Evolutionary conservation across 2,888 invertebrate genomes (phyloP).

Genomic region (Aelia acuminata): DNA sequence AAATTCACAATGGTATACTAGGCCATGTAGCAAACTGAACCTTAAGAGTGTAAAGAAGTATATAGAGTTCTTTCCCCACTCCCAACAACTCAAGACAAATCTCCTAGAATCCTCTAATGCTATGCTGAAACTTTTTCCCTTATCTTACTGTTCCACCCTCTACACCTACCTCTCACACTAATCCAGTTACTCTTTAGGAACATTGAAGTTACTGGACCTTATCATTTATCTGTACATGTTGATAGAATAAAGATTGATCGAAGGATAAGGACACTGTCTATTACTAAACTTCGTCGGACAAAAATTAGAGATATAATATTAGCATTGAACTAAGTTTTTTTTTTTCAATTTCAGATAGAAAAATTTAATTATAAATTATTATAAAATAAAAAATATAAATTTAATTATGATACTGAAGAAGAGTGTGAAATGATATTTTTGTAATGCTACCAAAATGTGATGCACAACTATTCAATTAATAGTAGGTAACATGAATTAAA

Average conservation of each 20-base stretch:
- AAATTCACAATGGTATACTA: not conserved
- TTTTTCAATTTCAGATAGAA: no score
- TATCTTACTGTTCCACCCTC: not conserved
- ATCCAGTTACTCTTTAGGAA: not conserved
- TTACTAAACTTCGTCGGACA: no score
- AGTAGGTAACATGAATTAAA: no score
- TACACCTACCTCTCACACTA: not conserved
- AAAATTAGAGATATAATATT: no score
- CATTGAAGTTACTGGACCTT: not conserved
- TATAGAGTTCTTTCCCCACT: not conserved
- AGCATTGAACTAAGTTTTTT: no score
- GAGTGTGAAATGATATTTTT: no score
- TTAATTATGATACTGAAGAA: no score
- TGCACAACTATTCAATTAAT: no score
- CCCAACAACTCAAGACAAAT: conserved; percentile 28
- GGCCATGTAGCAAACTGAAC: not conserved
- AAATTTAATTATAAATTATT: no score
- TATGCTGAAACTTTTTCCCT: conserved; percentile 21
- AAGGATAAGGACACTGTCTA: no score
- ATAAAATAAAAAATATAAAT: no score
- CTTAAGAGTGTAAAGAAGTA: not conserved
- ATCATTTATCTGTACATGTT: not conserved
- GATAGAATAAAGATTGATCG: not conserved
- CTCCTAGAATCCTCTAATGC: not conserved
- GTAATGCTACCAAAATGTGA: no score